phyloP scores from a whole-genome alignment of 2,113 vertebrate species.

The Pica pica region DNA sequence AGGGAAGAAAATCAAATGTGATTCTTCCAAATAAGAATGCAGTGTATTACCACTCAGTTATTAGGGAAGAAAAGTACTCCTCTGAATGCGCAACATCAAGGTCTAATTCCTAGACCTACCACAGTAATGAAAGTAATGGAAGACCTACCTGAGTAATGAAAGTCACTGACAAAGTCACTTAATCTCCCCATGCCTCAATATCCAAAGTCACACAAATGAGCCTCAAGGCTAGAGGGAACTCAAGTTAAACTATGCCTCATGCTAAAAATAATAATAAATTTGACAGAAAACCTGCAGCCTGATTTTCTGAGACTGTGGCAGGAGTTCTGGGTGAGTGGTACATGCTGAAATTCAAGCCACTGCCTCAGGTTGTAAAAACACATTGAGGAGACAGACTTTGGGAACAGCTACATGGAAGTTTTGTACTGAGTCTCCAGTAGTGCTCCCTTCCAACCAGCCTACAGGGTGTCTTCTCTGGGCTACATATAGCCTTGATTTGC shows the following conservation, averaged over 20 bases:
- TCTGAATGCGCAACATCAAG: constrained; percentile 42
- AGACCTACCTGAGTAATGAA: constrained; percentile 18
- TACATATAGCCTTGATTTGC: rapidly evolving
- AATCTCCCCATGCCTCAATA: constrained; percentile 4
- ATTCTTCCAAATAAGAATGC: constrained; percentile 57
- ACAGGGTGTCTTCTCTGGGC: background rate
- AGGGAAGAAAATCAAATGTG: constrained; percentile 60
- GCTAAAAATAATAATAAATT: background rate
- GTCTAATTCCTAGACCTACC: constrained; percentile 37
- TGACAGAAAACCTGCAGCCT: background rate
- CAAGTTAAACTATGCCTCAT: background rate
- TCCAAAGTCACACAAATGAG: constrained; percentile 7
- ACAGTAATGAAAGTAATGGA: constrained; percentile 40
- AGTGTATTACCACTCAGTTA: constrained; percentile 34
- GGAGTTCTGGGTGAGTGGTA: background rate
- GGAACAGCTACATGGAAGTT: background rate
- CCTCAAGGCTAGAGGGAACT: background rate
- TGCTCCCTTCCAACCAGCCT: background rate
- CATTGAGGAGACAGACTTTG: background rate
- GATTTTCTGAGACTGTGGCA: background rate
- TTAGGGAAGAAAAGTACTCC: constrained; percentile 39
- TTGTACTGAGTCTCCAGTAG: background rate
- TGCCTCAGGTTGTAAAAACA: background rate
- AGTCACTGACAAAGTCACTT: constrained; percentile 57
- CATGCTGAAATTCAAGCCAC: background rate